A percentile compares a stretch with the other conserved stretches of the same genome.
Conservation (phyloP, 1,140 invertebrate genomes). For the Aleiodes sp. region DNA sequence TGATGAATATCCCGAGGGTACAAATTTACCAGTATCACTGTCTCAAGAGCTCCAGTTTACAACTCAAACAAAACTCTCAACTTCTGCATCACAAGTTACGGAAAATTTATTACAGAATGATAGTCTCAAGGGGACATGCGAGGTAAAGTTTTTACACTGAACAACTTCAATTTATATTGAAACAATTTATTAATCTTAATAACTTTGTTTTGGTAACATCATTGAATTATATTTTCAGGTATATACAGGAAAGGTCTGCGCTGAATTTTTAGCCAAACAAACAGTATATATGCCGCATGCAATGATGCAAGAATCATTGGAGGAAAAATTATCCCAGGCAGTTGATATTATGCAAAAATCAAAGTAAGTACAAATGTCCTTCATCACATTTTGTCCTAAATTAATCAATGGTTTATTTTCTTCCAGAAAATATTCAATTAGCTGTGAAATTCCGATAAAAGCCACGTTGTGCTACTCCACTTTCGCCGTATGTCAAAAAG, state of each 20-base stretch:
- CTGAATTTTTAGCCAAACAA: conserved; percentile 79
- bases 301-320: conserved; percentile 78
- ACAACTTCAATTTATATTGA: neutral
- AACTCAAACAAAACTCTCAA: conserved; percentile 7
- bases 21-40: conserved; percentile 14
- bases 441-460: conserved; percentile 80
- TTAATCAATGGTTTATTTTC: neutral
- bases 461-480: conserved; percentile 91
- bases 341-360: conserved; percentile 88
- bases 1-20: conserved; percentile 17
- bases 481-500: conserved; percentile 79
- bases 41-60: conserved; percentile 9
- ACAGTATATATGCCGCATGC: conserved; percentile 88
- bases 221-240: conserved; percentile 65
- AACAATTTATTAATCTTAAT: neutral
- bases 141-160: neutral
- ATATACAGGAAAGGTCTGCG: conserved; percentile 84
- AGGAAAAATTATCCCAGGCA: conserved; percentile 84
- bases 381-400: neutral
- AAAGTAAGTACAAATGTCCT: conserved; percentile 51
- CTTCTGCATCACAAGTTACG: neutral
- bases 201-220: neutral
- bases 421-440: conserved; percentile 73
- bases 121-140: neutral
- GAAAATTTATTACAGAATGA: neutral